phyloP scores from a whole-genome alignment of 23 tunicate genomes.

The Corella eumyota region DNA sequence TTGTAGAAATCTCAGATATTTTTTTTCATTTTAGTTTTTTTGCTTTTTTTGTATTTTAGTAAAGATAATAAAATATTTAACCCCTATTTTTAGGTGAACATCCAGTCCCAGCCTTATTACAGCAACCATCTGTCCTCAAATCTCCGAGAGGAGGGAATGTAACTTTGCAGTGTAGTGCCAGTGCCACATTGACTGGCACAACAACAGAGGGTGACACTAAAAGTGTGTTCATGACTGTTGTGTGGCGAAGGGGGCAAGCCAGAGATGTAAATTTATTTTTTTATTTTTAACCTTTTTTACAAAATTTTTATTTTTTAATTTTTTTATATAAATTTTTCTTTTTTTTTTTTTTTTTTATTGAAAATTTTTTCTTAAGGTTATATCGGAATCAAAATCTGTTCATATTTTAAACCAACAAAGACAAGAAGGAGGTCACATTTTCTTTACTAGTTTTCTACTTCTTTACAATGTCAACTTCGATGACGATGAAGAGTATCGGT shows the following conservation, averaged over 20 bases:
- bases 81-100: conserved; percentile 83
- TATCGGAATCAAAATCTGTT: conserved; percentile 2
- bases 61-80: too few relatives aligned
- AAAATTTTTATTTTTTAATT: background rate
- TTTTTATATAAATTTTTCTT: background rate
- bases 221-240: conserved; percentile 35
- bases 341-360: background rate
- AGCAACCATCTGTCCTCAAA: conserved; percentile 32
- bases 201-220: background rate
- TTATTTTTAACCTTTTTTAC: background rate
- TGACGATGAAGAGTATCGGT: conserved; percentile 50
- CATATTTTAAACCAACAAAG: conserved; percentile 44
- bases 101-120: conserved; percentile 59
- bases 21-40: too few relatives aligned
- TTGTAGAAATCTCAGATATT: too few relatives aligned
- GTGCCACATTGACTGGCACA: conserved; percentile 33
- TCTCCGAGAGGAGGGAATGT: conserved; percentile 62
- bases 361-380: background rate
- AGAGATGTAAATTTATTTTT: conserved; percentile 8
- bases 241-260: conserved; percentile 36
- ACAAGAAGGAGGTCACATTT: conserved; percentile 46
- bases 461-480: conserved; percentile 33
- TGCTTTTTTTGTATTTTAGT: too few relatives aligned
- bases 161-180: conserved; percentile 80
- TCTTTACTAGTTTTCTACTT: conserved; percentile 64